phyloP scores from a whole-genome alignment of 1,140 invertebrate genomes.

The Zelostemma sp. region DNA sequence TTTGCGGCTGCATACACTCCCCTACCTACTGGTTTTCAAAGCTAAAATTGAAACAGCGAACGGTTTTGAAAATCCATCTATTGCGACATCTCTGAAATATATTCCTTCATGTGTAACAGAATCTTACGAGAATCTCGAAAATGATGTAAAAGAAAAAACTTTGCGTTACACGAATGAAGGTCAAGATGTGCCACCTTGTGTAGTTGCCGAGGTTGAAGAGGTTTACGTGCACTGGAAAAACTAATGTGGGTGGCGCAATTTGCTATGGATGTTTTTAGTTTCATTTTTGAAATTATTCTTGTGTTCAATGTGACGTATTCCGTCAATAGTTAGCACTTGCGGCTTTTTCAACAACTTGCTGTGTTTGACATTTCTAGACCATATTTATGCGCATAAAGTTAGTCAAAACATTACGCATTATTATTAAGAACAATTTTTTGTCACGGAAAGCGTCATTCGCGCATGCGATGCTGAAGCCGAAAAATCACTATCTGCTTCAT shows the following conservation, averaged over 20 bases:
- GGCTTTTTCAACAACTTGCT: slow-evolving; percentile 18
- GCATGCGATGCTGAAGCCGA: no score
- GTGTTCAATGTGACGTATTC: slow-evolving; percentile 19
- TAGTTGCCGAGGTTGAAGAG: background rate
- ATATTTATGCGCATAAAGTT: background rate
- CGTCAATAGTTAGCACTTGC: slow-evolving; percentile 11
- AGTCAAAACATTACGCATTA: background rate
- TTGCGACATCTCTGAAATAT: background rate
- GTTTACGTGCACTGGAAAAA: slow-evolving; percentile 15
- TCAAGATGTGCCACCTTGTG: no score
- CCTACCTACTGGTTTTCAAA: slow-evolving; percentile 10
- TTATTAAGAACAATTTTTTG: background rate
- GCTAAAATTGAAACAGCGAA: slow-evolving; percentile 5
- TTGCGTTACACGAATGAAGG: no score
- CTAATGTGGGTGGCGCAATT: slow-evolving; percentile 16
- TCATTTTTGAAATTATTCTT: slow-evolving; percentile 17
- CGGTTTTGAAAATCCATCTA: slow-evolving; percentile 1
- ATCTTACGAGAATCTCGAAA: no score
- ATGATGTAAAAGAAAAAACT: no score
- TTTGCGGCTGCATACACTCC: slow-evolving; percentile 4
- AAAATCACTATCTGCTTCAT: no score
- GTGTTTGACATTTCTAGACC: slow-evolving; percentile 11
- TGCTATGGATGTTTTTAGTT: slow-evolving; percentile 15
- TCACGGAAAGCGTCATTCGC: no score
- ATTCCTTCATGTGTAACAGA: background rate